Base-by-base conservation (phyloP, 2,113 vertebrate species). In the Callocephalon fimbriatum region DNA sequence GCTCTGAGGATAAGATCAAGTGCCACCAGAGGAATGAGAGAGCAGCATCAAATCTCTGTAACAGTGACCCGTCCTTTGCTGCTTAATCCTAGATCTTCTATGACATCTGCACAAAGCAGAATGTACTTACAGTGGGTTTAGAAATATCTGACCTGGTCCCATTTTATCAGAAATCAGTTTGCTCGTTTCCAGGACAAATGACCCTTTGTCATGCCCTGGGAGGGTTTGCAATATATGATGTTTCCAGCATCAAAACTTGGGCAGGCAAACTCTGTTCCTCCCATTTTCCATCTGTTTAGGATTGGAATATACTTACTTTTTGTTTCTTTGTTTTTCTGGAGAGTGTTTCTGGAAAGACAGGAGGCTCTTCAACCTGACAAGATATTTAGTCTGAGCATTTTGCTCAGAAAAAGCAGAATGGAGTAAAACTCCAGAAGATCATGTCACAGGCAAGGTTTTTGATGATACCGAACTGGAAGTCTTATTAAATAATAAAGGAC, bases 401-500 rank as follows among this genome's bases (percentile, higher is more conserved):
- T 95, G 21, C 47, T 82, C 54, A 70, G 21, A 90, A 93, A 96
- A 45, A 21, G 6, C 25, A 67, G 82, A 93, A 90, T 16, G 71
- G 37, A 91, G 26, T 53, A 89, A 76, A 95, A 42, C 50, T 77
- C 62, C 18, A 54, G n/a, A 56, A 93, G 67, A 70, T 90, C 84
- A 72, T 76, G 25, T 90, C 93, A 61, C n/a, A 76, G 54, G 78
- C 72, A 73, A 70, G 37, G 63, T 56, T 93, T 93, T 61, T 76
- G 20, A 79, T 90, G 56, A 94, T 68, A 95, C 66, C 45, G 66
- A 97, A 96, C 63, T 91, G 63, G 74, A 90, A 94, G 87, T 77
- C 54, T 90, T 44, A 95, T 92, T 94, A 97, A 96, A 65, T 90
- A 94, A 93, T 90, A 95, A 95, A 88, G 44, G 53, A 96, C 71